Base-by-base conservation (phyloP, 53 echinoderm and acorn worm genomes). In the Luidia sarsii region DNA sequence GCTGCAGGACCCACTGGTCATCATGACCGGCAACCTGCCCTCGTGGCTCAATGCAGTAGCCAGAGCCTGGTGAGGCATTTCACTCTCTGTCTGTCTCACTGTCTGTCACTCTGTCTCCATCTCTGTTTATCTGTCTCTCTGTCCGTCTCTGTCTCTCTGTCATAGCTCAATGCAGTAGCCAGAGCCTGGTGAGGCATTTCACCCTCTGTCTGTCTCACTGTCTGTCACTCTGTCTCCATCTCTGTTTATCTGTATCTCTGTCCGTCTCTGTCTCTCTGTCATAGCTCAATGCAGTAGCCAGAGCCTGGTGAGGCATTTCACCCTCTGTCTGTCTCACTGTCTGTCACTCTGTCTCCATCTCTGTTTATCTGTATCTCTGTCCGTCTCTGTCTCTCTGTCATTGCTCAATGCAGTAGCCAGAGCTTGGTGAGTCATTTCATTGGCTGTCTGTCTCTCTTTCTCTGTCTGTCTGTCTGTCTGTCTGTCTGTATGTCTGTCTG, bases 1-100 rank as follows among this genome's bases (percentile, higher is more conserved):
- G 64, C 87, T 99, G 3, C 99, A 99, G 64, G 99, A 99, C 54
- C 99, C 99, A 15, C 71, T 99, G 50, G 99, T 99, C 20, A 99
- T 99, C 52, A 99, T 99, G 99, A 99, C 99, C 0, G 99, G 99
- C 30, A 99, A 99, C 64, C 66, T 99, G 56, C 99, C 99, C 1
- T 89, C 99, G 18, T 99, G 99, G 99, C 94, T 99, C 11, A 93
- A 91, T 28, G 94, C 93, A 29, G 86, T 91, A n/a, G 94, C 99
- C 24, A 88, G 83, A 67, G 86, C 93, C 73, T 99, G 99, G 99
- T 99, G 50, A 91, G 90, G 25, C 14, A 22, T 16, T 25, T 19
- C 29, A 14, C 18, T 11, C 21, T 68, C 14, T 46, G n/a, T 0
- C 0, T n/a, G 0, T 11, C 37, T 27, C 0, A 38, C 64, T 39